A percentile compares a stretch with the other conserved stretches of the same genome.
phyloP scores from a whole-genome alignment of 2,113 vertebrate genomes.

The Grantiella picta region DNA sequence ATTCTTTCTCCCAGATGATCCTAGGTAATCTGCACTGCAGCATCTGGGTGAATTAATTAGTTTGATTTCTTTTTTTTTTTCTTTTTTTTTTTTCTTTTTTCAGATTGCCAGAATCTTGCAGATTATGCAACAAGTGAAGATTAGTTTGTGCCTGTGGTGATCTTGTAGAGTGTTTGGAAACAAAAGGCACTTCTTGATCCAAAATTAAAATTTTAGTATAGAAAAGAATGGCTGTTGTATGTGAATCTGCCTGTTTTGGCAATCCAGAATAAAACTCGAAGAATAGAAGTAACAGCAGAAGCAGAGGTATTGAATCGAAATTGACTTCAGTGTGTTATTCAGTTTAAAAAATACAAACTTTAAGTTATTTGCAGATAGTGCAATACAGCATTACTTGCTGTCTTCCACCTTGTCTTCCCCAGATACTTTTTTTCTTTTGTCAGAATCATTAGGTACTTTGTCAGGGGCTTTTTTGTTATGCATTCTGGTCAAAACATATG shows the following conservation, averaged over 20 bases:
- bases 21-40: slow-evolving; percentile 52
- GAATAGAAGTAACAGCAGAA: not conserved
- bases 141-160: slow-evolving; percentile 40
- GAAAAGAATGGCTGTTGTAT: slow-evolving; percentile 6
- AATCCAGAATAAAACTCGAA: not conserved
- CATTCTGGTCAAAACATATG: not conserved
- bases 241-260: not conserved
- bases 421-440: not conserved
- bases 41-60: slow-evolving; percentile 64
- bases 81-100: not conserved
- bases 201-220: slow-evolving; percentile 23
- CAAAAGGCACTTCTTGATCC: slow-evolving; percentile 9
- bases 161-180: slow-evolving; percentile 34
- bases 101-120: slow-evolving; percentile 49
- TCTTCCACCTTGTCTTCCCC: not conserved
- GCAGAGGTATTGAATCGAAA: not conserved
- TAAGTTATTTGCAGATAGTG: not conserved
- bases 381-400: not conserved
- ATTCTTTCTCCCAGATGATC: slow-evolving; percentile 44
- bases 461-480: not conserved
- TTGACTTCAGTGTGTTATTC: not conserved
- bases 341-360: not conserved
- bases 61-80: not conserved
- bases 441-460: not conserved
- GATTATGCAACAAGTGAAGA: slow-evolving; percentile 62